These are phyloP conservation scores for Cololabis saira DNA, from an alignment of 2,113 vertebrate genomes.

Conservation along the genomic window DNA sequence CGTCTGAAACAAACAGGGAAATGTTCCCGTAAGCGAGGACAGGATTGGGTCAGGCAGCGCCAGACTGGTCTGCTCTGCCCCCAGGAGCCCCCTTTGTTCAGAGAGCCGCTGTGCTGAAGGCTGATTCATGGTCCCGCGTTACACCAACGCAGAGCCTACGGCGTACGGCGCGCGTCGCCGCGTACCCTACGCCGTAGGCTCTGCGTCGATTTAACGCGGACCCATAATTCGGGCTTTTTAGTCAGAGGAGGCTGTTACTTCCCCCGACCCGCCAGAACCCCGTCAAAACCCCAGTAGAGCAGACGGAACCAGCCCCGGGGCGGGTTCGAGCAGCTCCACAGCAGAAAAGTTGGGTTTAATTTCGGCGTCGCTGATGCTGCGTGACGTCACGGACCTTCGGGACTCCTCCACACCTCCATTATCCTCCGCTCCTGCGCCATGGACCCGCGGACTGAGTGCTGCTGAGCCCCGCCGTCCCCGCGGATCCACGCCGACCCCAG, in stretches of 20 bases:
- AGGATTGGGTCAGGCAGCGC: fast-evolving
- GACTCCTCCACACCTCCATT: not conserved
- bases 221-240: too few relatives aligned
- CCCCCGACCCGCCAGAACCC: too few relatives aligned
- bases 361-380: constrained; percentile 59
- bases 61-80: constrained; percentile 46
- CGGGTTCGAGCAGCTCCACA: too few relatives aligned
- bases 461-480: too few relatives aligned
- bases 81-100: constrained; percentile 77
- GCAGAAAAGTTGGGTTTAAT: not conserved
- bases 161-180: too few relatives aligned
- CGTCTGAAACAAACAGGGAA: not conserved
- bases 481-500: too few relatives aligned
- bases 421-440: not conserved
- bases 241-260: constrained; percentile 66
- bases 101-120: constrained; percentile 71
- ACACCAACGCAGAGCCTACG: too few relatives aligned
- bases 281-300: constrained; percentile 11
- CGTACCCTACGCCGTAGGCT: too few relatives aligned
- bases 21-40: fast-evolving
- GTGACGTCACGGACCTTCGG: not conserved
- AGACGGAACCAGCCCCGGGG: not conserved
- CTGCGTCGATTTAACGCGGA: too few relatives aligned
- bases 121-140: too few relatives aligned
- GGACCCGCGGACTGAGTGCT: too few relatives aligned